Conservation (phyloP, 92 coral and sea anemone species). For the Anthopleura xanthogrammica region DNA sequence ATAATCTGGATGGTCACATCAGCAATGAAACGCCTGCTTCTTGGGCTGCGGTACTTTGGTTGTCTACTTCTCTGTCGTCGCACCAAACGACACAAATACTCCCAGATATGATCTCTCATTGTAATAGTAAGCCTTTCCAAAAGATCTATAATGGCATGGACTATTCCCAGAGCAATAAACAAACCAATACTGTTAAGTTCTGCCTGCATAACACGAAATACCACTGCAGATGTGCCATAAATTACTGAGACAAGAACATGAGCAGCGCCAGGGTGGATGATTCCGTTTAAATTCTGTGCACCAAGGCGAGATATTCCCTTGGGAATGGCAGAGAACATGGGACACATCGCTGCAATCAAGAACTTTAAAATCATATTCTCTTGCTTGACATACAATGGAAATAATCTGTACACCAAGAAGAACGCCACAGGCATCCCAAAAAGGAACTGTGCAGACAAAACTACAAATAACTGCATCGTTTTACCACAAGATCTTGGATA, state of each 20-base stretch:
- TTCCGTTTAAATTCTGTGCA: constrained; percentile 44
- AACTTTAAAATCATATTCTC: constrained; percentile 28
- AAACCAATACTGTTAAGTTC: constrained; percentile 43
- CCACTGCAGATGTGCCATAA: constrained; percentile 42
- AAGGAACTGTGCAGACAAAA: constrained; percentile 57
- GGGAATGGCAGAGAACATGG: constrained; percentile 47
- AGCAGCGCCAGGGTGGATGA: constrained; percentile 48
- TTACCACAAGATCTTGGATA: background rate
- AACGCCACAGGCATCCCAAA: constrained; percentile 46
- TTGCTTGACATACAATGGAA: constrained; percentile 42
- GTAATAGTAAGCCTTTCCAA: too few species aligned
- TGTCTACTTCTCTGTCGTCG: too few species aligned
- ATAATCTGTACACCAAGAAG: constrained; percentile 36
- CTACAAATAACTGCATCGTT: constrained; percentile 17
- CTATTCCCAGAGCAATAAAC: too few species aligned
- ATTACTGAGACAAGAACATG: constrained; percentile 36
- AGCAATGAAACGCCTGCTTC: too few species aligned
- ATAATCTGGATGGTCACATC: constrained; percentile 67
- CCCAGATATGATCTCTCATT: too few species aligned
- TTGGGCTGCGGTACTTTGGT: too few species aligned
- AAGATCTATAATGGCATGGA: too few species aligned
- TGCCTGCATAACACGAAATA: constrained; percentile 76
- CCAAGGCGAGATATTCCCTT: constrained; percentile 48
- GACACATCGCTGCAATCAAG: constrained; percentile 37
- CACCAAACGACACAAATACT: too few species aligned